phyloP scores from a whole-genome alignment of 2,888 invertebrate species.

The Rhodophaea formosa region DNA sequence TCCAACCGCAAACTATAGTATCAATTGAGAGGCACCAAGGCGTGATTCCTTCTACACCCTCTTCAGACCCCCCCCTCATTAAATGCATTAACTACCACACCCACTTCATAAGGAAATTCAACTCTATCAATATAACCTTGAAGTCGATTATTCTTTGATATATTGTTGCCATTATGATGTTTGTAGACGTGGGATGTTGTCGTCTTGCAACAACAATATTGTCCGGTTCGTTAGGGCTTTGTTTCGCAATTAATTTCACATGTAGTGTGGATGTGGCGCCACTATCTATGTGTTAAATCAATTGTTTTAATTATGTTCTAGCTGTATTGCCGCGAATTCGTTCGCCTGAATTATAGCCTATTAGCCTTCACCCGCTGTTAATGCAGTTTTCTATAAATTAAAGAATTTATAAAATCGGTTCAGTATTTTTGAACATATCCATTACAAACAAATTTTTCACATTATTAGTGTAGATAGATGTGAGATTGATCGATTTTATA shows the following conservation, averaged over 20 bases:
- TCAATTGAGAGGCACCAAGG: conserved; percentile 64
- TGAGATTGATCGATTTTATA: no score
- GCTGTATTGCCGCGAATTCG: no score
- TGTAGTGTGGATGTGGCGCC: conserved; percentile 3
- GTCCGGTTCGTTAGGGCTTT: conserved; percentile 55
- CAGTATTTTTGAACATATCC: no score
- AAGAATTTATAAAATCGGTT: no score
- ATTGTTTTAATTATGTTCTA: no score
- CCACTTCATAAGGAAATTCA: conserved; percentile 25
- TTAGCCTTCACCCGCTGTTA: no score
- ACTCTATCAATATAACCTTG: conserved; percentile 22
- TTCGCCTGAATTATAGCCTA: no score
- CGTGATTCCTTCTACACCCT: conserved; percentile 53
- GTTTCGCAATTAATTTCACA: conserved; percentile 43
- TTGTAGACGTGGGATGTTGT: conserved; percentile 20
- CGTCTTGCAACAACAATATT: conserved; percentile 44
- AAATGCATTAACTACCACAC: neutral
- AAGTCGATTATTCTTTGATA: conserved; percentile 30
- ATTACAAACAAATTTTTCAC: no score
- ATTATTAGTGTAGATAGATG: no score
- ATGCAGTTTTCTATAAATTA: no score
- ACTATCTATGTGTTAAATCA: neutral
- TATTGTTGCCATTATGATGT: conserved; percentile 28
- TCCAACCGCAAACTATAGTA: conserved; percentile 57
- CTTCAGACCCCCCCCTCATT: conserved; percentile 36